These are phyloP conservation scores for Balearica regulorum DNA, from an alignment of 2,797 vertebrate genomes.

Conservation along the genomic window DNA sequence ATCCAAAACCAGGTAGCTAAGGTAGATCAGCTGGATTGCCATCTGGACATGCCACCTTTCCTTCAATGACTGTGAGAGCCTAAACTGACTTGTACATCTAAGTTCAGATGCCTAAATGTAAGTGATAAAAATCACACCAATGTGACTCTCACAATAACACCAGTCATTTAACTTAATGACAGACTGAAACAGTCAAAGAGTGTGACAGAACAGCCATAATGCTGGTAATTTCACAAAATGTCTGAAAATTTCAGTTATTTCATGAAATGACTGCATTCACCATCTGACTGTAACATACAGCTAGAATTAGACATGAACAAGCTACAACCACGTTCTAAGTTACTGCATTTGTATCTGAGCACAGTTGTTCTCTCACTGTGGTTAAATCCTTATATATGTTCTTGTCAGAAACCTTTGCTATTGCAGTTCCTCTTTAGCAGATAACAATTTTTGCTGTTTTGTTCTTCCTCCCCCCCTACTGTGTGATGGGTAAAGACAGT, in stretches of 20 bases:
- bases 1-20: neutral
- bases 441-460: slow-evolving; percentile 38
- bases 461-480: neutral
- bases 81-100: neutral
- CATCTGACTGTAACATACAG: slow-evolving; percentile 39
- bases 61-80: neutral
- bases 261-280: slow-evolving; percentile 54
- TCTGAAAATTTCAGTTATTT: slow-evolving; percentile 60
- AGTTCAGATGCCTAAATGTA: slow-evolving; percentile 20
- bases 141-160: slow-evolving; percentile 21
- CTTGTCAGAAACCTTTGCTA: slow-evolving; percentile 38
- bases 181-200: slow-evolving; percentile 29
- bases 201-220: slow-evolving; percentile 43
- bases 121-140: slow-evolving; percentile 13
- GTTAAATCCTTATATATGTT: neutral
- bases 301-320: slow-evolving; percentile 42
- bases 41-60: neutral
- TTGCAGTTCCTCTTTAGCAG: slow-evolving; percentile 21
- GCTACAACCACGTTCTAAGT: neutral
- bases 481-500: slow-evolving; percentile 37
- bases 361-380: neutral
- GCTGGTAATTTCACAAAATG: slow-evolving; percentile 38
- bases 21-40: neutral
- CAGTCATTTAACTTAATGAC: slow-evolving; percentile 43
- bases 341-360: neutral